phyloP scores from a whole-genome alignment of 1,140 invertebrate genomes.

The Colletes latitarsis region DNA sequence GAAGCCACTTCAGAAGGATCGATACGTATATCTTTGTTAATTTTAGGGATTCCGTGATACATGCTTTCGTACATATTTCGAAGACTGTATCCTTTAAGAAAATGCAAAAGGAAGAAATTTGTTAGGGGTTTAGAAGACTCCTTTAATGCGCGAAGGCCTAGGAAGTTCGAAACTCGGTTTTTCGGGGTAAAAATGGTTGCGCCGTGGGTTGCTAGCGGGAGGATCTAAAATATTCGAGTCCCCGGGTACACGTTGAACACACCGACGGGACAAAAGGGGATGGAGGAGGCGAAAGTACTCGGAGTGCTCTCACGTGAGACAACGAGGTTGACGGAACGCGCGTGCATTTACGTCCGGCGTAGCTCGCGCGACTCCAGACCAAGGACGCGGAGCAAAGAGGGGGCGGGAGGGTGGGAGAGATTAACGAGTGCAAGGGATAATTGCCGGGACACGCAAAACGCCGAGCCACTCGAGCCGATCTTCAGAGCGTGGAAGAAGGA shows the following conservation, averaged over 20 bases:
- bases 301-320: conserved; percentile 63
- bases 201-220: not conserved
- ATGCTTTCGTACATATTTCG: too few species aligned
- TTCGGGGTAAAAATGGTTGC: too few species aligned
- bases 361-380: not conserved
- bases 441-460: conserved; percentile 74
- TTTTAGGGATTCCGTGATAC: too few species aligned
- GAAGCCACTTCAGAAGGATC: too few species aligned
- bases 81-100: too few species aligned
- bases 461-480: conserved; percentile 71
- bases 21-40: too few species aligned
- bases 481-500: conserved; percentile 63
- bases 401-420: conserved; percentile 44
- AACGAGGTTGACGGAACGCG: conserved; percentile 64
- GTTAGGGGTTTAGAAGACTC: too few species aligned
- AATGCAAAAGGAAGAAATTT: too few species aligned
- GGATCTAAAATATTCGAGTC: conserved; percentile 35
- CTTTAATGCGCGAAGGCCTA: too few species aligned
- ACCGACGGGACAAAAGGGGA: conserved; percentile 14
- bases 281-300: conserved; percentile 34
- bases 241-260: not conserved
- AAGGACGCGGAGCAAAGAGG: not conserved
- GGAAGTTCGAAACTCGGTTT: too few species aligned
- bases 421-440: conserved; percentile 71
- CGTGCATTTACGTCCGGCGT: conserved; percentile 57